A percentile compares a stretch with the other conserved stretches of the same genome.
Conservation (phyloP, 2,113 vertebrate species). For the Romanogobio albipinnatus region DNA sequence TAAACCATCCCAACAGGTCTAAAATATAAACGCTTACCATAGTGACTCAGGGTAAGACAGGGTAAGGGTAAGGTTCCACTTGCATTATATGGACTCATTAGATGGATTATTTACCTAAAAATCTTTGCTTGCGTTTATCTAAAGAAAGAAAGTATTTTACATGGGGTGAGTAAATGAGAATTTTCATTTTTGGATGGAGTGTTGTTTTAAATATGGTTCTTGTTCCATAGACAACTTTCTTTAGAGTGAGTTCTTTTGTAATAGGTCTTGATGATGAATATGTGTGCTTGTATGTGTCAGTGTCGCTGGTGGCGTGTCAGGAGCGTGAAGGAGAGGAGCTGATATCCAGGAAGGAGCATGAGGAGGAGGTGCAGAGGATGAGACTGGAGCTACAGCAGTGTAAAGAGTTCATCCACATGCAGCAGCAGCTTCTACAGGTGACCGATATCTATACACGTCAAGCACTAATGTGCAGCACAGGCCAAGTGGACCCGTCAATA, state of each 20-base stretch:
- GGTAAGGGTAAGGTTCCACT: too few species aligned
- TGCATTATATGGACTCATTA: too few species aligned
- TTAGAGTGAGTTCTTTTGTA: background rate
- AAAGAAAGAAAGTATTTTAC: too few species aligned
- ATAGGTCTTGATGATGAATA: background rate
- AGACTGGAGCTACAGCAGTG: slow-evolving; percentile 91
- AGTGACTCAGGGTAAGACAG: too few species aligned
- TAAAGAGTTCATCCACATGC: slow-evolving; percentile 94
- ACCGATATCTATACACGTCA: background rate
- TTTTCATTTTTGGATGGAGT: too few species aligned
- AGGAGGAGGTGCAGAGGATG: slow-evolving; percentile 87
- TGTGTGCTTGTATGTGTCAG: slow-evolving; percentile 64
- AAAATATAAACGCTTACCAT: too few species aligned
- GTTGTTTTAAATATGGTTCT: too few species aligned
- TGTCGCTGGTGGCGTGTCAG: slow-evolving; percentile 80
- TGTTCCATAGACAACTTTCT: background rate
- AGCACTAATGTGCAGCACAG: background rate
- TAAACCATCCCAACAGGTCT: too few species aligned
- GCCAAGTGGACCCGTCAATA: too few species aligned
- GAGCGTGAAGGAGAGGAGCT: slow-evolving; percentile 66
- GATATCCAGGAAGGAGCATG: slow-evolving; percentile 85
- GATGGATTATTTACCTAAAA: too few species aligned
- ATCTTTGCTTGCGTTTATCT: too few species aligned
- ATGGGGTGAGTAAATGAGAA: too few species aligned
- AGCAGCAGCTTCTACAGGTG: slow-evolving; percentile 94